Evolutionary conservation across 1,140 invertebrate genomes (phyloP).

Genomic region (Heliconius eleuchia): DNA sequence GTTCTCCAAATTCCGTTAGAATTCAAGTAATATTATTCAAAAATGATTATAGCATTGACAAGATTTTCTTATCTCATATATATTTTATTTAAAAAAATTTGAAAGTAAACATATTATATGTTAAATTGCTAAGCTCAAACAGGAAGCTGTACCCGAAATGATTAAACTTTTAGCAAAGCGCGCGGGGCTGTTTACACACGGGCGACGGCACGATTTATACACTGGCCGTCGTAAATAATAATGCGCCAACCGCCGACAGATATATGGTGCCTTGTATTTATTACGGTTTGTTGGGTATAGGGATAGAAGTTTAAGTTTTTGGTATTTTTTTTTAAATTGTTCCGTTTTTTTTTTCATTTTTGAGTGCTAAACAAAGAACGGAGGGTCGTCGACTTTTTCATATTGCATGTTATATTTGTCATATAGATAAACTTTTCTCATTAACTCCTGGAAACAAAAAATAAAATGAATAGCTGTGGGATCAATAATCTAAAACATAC

Average conservation of each 20-base stretch:
- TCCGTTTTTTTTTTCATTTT: background rate
- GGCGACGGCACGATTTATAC: constrained; percentile 61
- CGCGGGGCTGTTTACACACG: constrained; percentile 60
- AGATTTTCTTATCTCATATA: background rate
- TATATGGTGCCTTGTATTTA: constrained; percentile 72
- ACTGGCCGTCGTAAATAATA: constrained; percentile 60
- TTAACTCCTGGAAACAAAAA: too few species aligned
- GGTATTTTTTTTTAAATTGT: background rate
- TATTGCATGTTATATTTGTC: background rate
- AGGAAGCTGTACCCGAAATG: constrained; percentile 18
- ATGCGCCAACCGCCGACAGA: constrained; percentile 66
- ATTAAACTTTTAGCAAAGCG: constrained; percentile 14
- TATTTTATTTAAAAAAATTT: background rate
- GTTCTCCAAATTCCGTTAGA: too few species aligned
- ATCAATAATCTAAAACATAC: too few species aligned
- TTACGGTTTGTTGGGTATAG: constrained; percentile 58
- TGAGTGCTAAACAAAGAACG: background rate
- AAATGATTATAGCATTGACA: background rate
- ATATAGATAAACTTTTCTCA: too few species aligned
- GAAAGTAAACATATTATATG: background rate
- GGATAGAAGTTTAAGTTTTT: constrained; percentile 41
- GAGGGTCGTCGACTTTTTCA: too few species aligned
- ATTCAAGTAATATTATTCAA: too few species aligned
- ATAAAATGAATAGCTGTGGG: too few species aligned
- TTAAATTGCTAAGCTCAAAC: background rate